phyloP scores from a whole-genome alignment of 2,113 vertebrate genomes.

The Atlantisia rogersi region DNA sequence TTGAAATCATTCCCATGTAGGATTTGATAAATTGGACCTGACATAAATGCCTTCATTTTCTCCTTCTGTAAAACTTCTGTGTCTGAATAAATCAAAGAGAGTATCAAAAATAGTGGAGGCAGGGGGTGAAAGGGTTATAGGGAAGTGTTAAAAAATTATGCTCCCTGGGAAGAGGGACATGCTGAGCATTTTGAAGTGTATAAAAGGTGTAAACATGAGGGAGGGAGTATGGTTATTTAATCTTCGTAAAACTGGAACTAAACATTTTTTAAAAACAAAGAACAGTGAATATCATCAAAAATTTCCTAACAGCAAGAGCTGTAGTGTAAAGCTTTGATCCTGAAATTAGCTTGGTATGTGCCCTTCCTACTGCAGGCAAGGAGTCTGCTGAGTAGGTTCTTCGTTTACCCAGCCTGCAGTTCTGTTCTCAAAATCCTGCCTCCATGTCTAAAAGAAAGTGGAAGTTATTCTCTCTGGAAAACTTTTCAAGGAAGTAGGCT shows the following conservation, averaged over 20 bases:
- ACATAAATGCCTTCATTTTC: constrained; percentile 23
- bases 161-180: constrained; percentile 6
- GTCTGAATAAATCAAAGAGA: constrained; percentile 32
- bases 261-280: constrained; percentile 13
- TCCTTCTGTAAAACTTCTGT: not conserved
- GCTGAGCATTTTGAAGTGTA: constrained; percentile 49
- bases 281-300: not conserved
- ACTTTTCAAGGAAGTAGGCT: not conserved
- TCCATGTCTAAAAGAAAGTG: not conserved
- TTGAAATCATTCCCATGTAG: not conserved
- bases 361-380: not conserved
- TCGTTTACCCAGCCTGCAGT: not conserved
- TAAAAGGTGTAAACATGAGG: constrained; percentile 12
- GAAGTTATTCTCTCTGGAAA: not conserved
- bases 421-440: not conserved
- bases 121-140: not conserved
- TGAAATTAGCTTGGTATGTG: not conserved
- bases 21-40: not conserved
- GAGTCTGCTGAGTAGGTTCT: not conserved
- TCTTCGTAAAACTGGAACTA: not conserved
- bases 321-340: constrained; percentile 6
- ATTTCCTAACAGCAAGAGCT: not conserved
- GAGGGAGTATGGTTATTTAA: constrained; percentile 6
- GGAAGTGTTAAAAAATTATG: not conserved
- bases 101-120: not conserved